Percentiles rank a stretch among this genome's conserved stretches.
phyloP scores from a whole-genome alignment of 2,797 vertebrate species.

The Coreius guichenoti region DNA sequence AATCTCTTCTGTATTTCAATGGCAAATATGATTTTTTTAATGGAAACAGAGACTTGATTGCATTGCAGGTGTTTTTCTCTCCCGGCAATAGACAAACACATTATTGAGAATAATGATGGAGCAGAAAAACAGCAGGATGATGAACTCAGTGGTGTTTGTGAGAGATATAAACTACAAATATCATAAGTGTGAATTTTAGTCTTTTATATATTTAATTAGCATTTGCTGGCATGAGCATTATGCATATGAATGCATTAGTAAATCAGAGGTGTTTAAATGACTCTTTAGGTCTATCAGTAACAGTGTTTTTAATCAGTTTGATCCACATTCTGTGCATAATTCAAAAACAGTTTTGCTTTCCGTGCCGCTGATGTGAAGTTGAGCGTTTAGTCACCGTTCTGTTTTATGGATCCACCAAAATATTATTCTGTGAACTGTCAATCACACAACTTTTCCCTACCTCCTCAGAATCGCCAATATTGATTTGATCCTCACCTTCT shows the following conservation, averaged over 20 bases:
- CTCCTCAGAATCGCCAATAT: not conserved
- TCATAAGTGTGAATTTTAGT: not conserved
- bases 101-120: constrained; percentile 22
- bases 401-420: not conserved
- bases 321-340: not conserved
- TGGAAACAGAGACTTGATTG: constrained; percentile 43
- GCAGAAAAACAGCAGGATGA: constrained; percentile 2
- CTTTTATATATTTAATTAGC: not conserved
- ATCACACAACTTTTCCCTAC: not conserved
- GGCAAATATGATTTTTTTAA: constrained; percentile 56
- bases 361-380: not conserved
- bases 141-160: constrained; percentile 2
- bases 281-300: not conserved
- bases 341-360: not conserved
- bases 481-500: not conserved
- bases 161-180: not conserved
- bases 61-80: too few relatives aligned
- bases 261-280: not conserved
- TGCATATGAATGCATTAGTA: not conserved
- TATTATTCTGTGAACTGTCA: not conserved
- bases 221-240: not conserved
- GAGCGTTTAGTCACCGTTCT: not conserved
- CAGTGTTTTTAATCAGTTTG: not conserved
- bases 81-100: constrained; percentile 31
- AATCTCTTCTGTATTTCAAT: constrained; percentile 41